Percentiles rank a stretch among this genome's conserved stretches.
Evolutionary conservation across 53 echinoderm and acorn worm species (phyloP).

Genomic region (Apostichopus leukothele): DNA sequence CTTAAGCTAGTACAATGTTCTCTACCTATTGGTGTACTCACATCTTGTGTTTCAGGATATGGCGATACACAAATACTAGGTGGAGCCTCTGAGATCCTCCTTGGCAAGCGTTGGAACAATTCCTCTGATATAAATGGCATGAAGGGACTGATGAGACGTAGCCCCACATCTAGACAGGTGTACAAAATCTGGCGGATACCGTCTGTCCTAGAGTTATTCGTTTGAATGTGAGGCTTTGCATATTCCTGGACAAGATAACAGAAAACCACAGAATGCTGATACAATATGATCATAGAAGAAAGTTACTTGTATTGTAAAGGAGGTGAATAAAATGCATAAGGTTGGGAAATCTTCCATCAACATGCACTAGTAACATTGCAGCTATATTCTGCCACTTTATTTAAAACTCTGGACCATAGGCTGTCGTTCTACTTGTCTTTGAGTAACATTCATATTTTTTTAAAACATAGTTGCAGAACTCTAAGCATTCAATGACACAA

Average conservation of each 20-base stretch:
- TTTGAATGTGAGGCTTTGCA: conserved; percentile 34
- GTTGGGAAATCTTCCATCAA: too few species aligned
- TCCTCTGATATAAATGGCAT: conserved; percentile 96
- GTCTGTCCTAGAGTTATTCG: background rate
- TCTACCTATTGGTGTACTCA: background rate
- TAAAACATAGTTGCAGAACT: too few species aligned
- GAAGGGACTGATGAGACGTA: conserved; percentile 94
- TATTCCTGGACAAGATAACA: conserved; percentile 58
- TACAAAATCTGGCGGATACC: conserved; percentile 40
- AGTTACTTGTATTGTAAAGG: too few species aligned
- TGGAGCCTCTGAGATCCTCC: conserved; percentile 20
- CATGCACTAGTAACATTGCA: too few species aligned
- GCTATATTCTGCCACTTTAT: too few species aligned
- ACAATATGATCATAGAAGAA: too few species aligned
- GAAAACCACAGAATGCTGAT: background rate
- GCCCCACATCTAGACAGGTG: conserved; percentile 74
- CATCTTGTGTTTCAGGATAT: conserved; percentile 32
- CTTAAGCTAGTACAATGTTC: background rate
- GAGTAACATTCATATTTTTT: background rate
- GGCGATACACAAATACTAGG: conserved; percentile 39
- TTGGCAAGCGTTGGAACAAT: conserved; percentile 82
- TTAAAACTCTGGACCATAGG: too few species aligned
- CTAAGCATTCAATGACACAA: too few species aligned
- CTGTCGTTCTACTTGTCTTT: too few species aligned
- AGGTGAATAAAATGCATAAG: too few species aligned